Evolutionary conservation across 2,113 vertebrate species (phyloP), one percentile per base, ranked within the genome.

Genomic region (Pteropus alecto): DNA sequence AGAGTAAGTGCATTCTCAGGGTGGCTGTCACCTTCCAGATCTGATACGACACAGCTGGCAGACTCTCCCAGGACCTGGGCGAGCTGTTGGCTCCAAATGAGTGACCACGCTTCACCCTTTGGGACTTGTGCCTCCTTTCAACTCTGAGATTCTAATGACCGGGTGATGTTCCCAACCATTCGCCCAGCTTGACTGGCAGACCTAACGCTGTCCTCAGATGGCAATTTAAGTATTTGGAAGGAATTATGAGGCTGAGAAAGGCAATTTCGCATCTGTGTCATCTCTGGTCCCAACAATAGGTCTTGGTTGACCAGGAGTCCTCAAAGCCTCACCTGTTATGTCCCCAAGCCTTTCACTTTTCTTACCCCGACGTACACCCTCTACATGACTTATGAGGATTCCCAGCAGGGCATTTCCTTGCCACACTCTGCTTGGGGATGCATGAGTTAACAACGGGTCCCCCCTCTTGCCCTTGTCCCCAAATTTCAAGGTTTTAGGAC

Each of bases 361-460:
- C 35, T 30, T 24, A 22, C 67, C 13, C 6, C 0, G 2, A 63
- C 58, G 46, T 58, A 46, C 6, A 41, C 19, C 28, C 10, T 15
- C 2, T 22, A 30, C 51, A 21, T 0, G 38, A 60, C n/a, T 46
- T 51, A 10, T 5, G 35, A 54, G 41, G 28, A 51, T 33, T 33
- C 38, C 81, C 33, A 19, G 26, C 61, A 16, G 51, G 43, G 41
- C 51, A n/a, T 85, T 38, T 14, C 10, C 70, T 51, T 21, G 18
- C 16, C 48, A 54, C 22, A 0, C 22, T 61, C 7, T 86, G 51
- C 28, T 4, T 58, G n/a, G 54, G 51, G 46, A n/a, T 67, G 51
- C 3, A 2, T 30, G 1, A 41, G 26, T 30, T 48, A 28, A 24
- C 28, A 3, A 14, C 0, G 0, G 54, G n/a, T 22, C 16, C 35